Base-by-base conservation (phyloP, 2,797 vertebrate genomes). In the Neoniphon sammara region DNA sequence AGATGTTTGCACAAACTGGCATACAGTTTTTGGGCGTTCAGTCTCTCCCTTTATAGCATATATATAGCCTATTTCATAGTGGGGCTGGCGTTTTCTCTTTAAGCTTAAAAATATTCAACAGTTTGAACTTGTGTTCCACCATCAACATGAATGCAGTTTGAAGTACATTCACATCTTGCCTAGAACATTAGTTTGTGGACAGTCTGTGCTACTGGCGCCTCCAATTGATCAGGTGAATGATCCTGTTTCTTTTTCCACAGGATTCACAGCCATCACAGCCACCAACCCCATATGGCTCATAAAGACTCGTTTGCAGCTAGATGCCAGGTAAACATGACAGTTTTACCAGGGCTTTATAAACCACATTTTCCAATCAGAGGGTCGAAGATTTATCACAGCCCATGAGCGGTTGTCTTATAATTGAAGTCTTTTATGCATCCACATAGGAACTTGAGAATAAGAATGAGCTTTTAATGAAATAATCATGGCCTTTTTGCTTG, bases 211-310 rank as follows among this genome's bases (percentile, higher is more conserved):
- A 72, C 52, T 70, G 44, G 8, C 44, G 70, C 34, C 27, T 78
- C 46, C 5, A 23, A 44, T 17, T 61, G 12, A 61, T 25, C 39
- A 5, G 3, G 78, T 80, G 15, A 60, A 42, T 93, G 80, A 92
- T 72, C 25, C 12, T 15, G 75, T 90, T 78, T 85, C 87, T 75
- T 90, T 94, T 91, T 92, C 66, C 88, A 66, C 94, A 99, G 98
- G 98, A 93, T 99, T 99, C 91, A 98, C 97, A 80, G 97, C 98
- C 2, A 99, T 99, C 90, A 99, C 98, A 54, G 96, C 95, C 10
- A 99, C 98, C 87, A 99, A 99, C 93, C 98, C 98, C 67, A 97
- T 99, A 93, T 99, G 98, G 98, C 95, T 99, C 60, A 95, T 99
- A 86, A 99, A 99, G 94, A 99, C 98, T 36, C 96, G 98, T 5